phyloP scores from a whole-genome alignment of 2,888 invertebrate species.

The Mimas tiliae region DNA sequence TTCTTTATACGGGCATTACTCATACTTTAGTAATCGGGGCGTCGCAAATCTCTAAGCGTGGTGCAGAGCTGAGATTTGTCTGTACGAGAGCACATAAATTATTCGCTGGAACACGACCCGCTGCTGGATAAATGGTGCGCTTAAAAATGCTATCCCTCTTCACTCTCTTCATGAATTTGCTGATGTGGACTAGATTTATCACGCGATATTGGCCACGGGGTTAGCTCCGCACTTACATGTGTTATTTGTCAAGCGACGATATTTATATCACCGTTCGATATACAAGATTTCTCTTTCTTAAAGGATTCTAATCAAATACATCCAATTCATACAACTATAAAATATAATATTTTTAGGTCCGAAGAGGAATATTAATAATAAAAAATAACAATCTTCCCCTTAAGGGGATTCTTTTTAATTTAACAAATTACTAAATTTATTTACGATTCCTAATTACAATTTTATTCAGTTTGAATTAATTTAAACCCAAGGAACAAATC shows the following conservation, averaged over 20 bases:
- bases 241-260: constrained; percentile 6
- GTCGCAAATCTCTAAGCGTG: constrained; percentile 20
- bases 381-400: too few relatives aligned
- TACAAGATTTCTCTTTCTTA: background rate
- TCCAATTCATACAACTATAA: too few relatives aligned
- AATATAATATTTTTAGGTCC: too few relatives aligned
- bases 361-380: too few relatives aligned
- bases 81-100: constrained; percentile 58
- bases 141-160: constrained; percentile 66
- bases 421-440: too few relatives aligned
- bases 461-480: too few relatives aligned
- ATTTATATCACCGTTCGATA: background rate
- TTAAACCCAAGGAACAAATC: too few relatives aligned
- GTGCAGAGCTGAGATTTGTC: constrained; percentile 49
- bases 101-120: constrained; percentile 51
- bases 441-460: too few relatives aligned
- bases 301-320: too few relatives aligned
- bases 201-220: constrained; percentile 10
- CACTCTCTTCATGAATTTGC: constrained; percentile 65
- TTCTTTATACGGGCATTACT: constrained; percentile 9
- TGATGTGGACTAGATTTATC: constrained; percentile 52
- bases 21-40: constrained; percentile 18
- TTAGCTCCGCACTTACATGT: constrained; percentile 21
- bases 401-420: too few relatives aligned
- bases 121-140: constrained; percentile 59